These are phyloP conservation scores for Rotaria socialis DNA, from an alignment of 2,888 invertebrate species.

Conservation along the genomic window DNA sequence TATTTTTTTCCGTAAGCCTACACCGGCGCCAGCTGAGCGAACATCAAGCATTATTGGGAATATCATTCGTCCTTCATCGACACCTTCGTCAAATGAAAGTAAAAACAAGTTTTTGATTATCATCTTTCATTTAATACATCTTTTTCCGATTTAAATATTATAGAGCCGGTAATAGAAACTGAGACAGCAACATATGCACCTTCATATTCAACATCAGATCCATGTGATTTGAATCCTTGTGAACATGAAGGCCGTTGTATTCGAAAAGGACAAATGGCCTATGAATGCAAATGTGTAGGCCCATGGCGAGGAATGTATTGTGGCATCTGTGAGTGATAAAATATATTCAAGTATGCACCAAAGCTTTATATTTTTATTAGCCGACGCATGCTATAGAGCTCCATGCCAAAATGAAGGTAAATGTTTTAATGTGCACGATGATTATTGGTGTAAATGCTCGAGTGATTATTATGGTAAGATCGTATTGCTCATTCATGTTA, in stretches of 20 bases:
- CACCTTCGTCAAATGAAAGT: no score
- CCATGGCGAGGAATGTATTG: constrained; percentile 27
- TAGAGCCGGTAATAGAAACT: background rate
- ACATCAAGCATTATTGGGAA: no score
- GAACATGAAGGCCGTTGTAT: background rate
- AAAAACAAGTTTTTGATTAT: no score
- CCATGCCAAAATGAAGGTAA: background rate
- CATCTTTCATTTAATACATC: no score
- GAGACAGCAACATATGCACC: background rate
- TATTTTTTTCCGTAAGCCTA: no score
- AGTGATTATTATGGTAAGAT: background rate
- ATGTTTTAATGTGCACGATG: background rate
- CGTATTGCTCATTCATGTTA: background rate
- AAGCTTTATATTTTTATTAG: background rate
- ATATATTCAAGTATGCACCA: no score
- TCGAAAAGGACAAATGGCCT: background rate
- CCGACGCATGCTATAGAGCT: background rate
- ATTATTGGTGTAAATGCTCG: background rate
- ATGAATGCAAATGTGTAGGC: background rate
- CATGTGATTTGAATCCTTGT: background rate
- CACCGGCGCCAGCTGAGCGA: no score
- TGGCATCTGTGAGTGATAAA: background rate
- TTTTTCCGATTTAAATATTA: no score
- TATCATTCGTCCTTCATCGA: no score
- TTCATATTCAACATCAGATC: background rate